A percentile compares a stretch with the other conserved stretches of the same genome.
phyloP scores from a whole-genome alignment of 2,888 invertebrate genomes.

The Cephus pygmeus region DNA sequence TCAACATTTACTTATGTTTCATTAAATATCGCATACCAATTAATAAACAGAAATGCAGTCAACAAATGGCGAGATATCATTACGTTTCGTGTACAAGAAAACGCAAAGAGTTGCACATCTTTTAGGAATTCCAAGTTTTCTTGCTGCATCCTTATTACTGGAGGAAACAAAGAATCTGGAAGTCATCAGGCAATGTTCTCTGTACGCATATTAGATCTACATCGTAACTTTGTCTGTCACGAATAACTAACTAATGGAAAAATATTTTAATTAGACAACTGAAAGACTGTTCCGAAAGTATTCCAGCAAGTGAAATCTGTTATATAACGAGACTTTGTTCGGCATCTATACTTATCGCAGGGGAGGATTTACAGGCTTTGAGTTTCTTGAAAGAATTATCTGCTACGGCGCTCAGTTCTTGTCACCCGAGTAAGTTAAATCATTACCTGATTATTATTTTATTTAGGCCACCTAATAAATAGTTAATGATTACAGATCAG shows the following conservation, averaged over 20 bases:
- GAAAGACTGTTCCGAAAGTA: not conserved
- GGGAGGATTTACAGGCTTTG: slow-evolving; percentile 20
- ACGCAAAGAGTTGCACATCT: slow-evolving; percentile 39
- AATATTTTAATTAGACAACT: not conserved
- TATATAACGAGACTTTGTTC: slow-evolving; percentile 31
- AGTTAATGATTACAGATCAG: not conserved
- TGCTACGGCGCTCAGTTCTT: slow-evolving; percentile 29
- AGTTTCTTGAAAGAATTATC: slow-evolving; percentile 27
- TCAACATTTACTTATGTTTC: slow-evolving; percentile 16
- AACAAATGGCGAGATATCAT: slow-evolving; percentile 17
- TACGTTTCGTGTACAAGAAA: slow-evolving; percentile 27
- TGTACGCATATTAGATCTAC: slow-evolving; percentile 30
- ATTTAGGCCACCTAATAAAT: not conserved
- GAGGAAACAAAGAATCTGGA: slow-evolving; percentile 28
- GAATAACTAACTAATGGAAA: not conserved
- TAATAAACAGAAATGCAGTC: slow-evolving; percentile 15
- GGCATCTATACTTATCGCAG: slow-evolving; percentile 20
- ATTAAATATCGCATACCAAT: slow-evolving; percentile 15
- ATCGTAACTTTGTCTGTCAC: not conserved
- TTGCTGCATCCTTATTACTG: slow-evolving; percentile 37
- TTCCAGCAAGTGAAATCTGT: not conserved
- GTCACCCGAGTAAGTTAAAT: slow-evolving; percentile 32
- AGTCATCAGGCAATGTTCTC: slow-evolving; percentile 36
- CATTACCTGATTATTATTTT: not conserved
- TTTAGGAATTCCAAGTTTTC: slow-evolving; percentile 37